These are phyloP conservation scores for Agapetus fuscipes DNA, from an alignment of 2,888 invertebrate species.

Conservation along the genomic window DNA sequence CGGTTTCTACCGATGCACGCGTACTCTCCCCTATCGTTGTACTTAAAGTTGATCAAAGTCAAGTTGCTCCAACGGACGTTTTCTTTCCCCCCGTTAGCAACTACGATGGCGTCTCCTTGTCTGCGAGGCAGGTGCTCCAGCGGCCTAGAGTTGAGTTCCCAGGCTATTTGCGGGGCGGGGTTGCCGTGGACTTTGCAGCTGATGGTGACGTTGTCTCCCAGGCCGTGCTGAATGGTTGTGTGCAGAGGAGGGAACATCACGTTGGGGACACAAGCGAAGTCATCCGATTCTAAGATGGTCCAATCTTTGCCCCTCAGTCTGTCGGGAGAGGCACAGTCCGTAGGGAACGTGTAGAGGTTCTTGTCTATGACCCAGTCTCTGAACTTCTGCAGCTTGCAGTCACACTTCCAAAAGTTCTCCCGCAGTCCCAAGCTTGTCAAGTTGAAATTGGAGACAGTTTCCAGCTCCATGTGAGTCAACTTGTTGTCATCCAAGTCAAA, in stretches of 20 bases:
- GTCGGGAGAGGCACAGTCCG: constrained; percentile 62
- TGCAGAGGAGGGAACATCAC: constrained; percentile 55
- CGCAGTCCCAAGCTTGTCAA: constrained; percentile 65
- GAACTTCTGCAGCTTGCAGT: constrained; percentile 72
- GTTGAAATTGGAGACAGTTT: constrained; percentile 56
- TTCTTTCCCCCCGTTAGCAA: constrained; percentile 36
- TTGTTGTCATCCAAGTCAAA: constrained; percentile 66
- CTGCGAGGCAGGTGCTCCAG: constrained; percentile 43
- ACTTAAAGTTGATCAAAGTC: constrained; percentile 53
- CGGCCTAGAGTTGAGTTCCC: constrained; percentile 58
- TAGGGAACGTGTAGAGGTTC: constrained; percentile 66
- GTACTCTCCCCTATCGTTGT: constrained; percentile 62
- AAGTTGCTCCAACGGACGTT: constrained; percentile 56
- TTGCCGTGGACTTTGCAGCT: constrained; percentile 67
- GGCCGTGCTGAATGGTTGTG: constrained; percentile 51
- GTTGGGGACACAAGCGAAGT: constrained; percentile 76
- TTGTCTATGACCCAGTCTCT: constrained; percentile 65
- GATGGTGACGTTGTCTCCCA: constrained; percentile 58
- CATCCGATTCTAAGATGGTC: constrained; percentile 58
- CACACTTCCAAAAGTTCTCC: constrained; percentile 83
- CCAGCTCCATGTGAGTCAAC: constrained; percentile 55
- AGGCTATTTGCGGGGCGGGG: constrained; percentile 65
- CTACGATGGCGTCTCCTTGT: constrained; percentile 38
- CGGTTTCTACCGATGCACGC: constrained; percentile 73
- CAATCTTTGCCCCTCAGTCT: constrained; percentile 60